Percentiles rank a stretch among this genome's conserved stretches.
These are phyloP conservation scores for Cataglyphis livida DNA, from an alignment of 2,888 invertebrate species.

Conservation along the genomic window DNA sequence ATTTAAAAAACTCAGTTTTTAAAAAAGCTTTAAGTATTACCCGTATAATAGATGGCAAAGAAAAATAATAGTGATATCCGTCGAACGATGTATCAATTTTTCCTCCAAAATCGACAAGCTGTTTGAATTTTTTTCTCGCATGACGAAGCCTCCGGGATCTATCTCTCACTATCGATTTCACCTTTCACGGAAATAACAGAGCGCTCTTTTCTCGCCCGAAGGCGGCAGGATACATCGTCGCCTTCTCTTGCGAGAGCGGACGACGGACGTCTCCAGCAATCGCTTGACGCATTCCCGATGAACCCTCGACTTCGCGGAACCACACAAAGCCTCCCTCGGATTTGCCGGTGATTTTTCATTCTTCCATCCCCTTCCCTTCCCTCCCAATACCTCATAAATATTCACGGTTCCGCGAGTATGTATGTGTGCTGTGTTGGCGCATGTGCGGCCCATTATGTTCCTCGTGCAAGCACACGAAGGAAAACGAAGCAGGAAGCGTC, in stretches of 20 bases:
- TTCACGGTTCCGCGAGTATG: slow-evolving; percentile 57
- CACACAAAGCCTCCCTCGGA: slow-evolving; percentile 41
- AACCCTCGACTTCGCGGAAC: slow-evolving; percentile 34
- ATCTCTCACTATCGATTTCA: slow-evolving; percentile 29
- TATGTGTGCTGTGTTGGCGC: slow-evolving; percentile 17
- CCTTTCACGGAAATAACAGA: slow-evolving; percentile 27
- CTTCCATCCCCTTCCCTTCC: background rate
- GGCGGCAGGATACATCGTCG: slow-evolving; percentile 12
- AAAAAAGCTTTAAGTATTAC: background rate
- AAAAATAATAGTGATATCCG: background rate
- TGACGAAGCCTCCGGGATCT: background rate
- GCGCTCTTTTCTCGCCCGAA: background rate
- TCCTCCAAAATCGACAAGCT: background rate
- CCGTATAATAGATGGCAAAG: background rate
- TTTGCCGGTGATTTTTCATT: slow-evolving; percentile 46
- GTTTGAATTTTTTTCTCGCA: background rate
- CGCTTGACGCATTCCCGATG: slow-evolving; percentile 38
- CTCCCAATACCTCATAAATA: slow-evolving; percentile 68
- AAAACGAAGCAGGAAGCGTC: slow-evolving; percentile 61
- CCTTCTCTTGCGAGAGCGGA: background rate
- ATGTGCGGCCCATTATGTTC: slow-evolving; percentile 66
- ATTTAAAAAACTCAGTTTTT: background rate
- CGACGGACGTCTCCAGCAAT: slow-evolving; percentile 35
- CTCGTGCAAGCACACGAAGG: slow-evolving; percentile 63
- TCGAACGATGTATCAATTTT: background rate